phyloP scores from a whole-genome alignment of 1,140 invertebrate species.

The Pogonomyrmex barbatus region DNA sequence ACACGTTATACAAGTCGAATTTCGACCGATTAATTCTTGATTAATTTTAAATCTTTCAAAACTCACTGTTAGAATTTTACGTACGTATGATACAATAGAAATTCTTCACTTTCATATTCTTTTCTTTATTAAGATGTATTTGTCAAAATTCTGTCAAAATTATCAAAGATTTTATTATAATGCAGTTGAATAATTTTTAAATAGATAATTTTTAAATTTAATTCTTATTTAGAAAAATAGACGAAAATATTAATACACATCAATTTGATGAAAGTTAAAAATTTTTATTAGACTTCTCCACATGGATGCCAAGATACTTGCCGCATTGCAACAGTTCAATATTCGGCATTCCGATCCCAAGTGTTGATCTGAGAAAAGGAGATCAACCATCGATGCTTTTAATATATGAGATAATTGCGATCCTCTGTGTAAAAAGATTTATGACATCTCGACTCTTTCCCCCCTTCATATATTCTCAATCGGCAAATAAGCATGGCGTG shows the following conservation, averaged over 20 bases:
- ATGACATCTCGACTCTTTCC: constrained; percentile 76
- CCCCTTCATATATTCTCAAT: constrained; percentile 71
- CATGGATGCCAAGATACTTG: neutral
- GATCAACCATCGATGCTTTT: constrained; percentile 79
- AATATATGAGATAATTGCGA: constrained; percentile 84
- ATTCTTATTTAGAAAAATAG: neutral
- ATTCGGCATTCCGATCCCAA: constrained; percentile 20
- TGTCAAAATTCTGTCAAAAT: neutral
- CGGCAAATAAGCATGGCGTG: constrained; percentile 79
- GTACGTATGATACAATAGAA: neutral
- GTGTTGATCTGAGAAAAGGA: constrained; percentile 59
- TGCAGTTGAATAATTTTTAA: neutral
- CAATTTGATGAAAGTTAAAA: neutral
- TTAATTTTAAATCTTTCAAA: constrained; percentile 54
- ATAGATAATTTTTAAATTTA: neutral
- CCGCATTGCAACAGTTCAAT: neutral
- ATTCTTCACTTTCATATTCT: neutral
- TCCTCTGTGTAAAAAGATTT: constrained; percentile 82
- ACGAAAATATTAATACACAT: neutral
- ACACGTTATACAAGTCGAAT: constrained; percentile 59
- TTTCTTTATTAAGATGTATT: neutral
- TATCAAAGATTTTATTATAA: neutral
- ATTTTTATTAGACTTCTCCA: neutral
- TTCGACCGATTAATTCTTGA: neutral
- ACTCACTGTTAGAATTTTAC: neutral